Conservation (phyloP, 2,888 invertebrate genomes). For the Schizotus pectinicornis region DNA sequence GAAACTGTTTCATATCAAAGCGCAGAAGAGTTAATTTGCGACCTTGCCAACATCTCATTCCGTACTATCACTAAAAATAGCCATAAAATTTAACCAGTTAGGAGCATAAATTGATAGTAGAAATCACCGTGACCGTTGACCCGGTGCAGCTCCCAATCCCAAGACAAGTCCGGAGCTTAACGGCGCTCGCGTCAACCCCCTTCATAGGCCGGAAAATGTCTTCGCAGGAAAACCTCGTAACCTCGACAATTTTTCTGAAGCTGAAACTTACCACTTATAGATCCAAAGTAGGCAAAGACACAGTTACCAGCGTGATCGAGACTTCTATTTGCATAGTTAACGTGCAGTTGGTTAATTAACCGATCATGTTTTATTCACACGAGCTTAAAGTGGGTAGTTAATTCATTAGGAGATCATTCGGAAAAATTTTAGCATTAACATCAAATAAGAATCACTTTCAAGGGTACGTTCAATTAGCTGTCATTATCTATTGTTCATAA, state of each 20-base stretch:
- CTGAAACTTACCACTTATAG: neutral
- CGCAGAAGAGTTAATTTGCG: too few species aligned
- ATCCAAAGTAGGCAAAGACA: neutral
- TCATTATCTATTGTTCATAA: constrained; percentile 9
- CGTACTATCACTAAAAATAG: too few species aligned
- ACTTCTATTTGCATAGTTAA: too few species aligned
- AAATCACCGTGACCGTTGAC: constrained; percentile 13
- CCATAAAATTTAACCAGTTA: too few species aligned
- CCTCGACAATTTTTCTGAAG: too few species aligned
- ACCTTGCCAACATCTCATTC: too few species aligned
- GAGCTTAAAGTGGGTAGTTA: neutral
- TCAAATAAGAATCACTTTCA: constrained; percentile 6
- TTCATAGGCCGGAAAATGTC: too few species aligned
- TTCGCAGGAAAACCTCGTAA: too few species aligned
- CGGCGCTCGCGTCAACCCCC: too few species aligned
- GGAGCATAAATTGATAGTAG: constrained; percentile 2
- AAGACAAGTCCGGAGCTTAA: constrained; percentile 9
- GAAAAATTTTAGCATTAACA: neutral
- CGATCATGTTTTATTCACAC: neutral
- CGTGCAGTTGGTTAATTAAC: neutral
- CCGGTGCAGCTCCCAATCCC: constrained; percentile 2
- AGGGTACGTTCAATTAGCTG: constrained; percentile 5
- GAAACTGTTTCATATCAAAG: too few species aligned
- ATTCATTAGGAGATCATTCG: neutral
- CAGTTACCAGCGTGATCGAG: too few species aligned